Percentiles rank a stretch among this genome's conserved stretches.
These are phyloP conservation scores for Aphelinus atriplicis DNA, from an alignment of 1,140 invertebrate species.

Conservation along the genomic window DNA sequence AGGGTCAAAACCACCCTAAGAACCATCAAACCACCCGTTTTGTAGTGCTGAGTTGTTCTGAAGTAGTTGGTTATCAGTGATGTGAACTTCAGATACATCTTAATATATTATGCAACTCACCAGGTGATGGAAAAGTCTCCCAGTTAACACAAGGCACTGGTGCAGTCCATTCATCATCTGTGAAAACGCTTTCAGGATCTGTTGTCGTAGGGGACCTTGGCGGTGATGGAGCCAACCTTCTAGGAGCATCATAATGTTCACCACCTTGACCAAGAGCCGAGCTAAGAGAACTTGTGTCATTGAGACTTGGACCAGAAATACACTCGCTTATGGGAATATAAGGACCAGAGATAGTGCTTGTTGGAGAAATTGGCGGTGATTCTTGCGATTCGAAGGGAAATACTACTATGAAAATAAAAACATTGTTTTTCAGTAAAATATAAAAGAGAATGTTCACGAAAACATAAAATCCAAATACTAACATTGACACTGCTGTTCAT, in stretches of 20 bases:
- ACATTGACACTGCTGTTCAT: conserved; percentile 67
- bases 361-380: conserved; percentile 70
- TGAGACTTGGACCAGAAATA: conserved; percentile 80
- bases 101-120: background rate
- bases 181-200: conserved; percentile 63
- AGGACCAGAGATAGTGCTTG: conserved; percentile 73
- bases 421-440: conserved; percentile 26
- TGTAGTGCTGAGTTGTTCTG: too few species aligned
- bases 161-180: conserved; percentile 57
- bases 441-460: conserved; percentile 11
- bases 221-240: conserved; percentile 59
- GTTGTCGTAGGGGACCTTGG: conserved; percentile 60
- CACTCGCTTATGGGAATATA: conserved; percentile 90
- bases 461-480: conserved; percentile 24
- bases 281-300: conserved; percentile 60
- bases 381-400: conserved; percentile 65
- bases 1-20: too few species aligned
- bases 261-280: conserved; percentile 55
- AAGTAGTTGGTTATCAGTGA: too few species aligned
- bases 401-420: conserved; percentile 47
- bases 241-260: conserved; percentile 63
- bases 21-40: too few species aligned
- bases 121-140: conserved; percentile 67
- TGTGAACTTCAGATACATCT: conserved; percentile 27
- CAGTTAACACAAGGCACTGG: conserved; percentile 66